These are phyloP conservation scores for Drosophila ercepeae DNA, from an alignment of 1,140 invertebrate species.

Conservation along the genomic window DNA sequence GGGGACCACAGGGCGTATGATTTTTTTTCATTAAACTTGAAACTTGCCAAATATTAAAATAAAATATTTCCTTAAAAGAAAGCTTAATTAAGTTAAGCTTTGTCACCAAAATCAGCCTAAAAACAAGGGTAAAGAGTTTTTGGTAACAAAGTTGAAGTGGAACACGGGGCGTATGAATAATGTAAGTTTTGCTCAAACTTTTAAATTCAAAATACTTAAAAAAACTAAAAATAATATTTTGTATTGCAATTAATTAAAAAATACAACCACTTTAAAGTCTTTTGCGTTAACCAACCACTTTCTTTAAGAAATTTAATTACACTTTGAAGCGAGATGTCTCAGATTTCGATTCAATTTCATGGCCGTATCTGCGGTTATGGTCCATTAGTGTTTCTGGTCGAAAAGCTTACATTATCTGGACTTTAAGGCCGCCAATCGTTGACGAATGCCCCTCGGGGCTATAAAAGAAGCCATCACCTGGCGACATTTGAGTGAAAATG, in stretches of 20 bases:
- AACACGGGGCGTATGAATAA: too few relatives aligned
- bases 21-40: too few relatives aligned
- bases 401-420: constrained; percentile 26
- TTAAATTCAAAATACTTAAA: too few relatives aligned
- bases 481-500: constrained; percentile 24
- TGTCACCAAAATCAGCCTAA: too few relatives aligned
- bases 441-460: constrained; percentile 30
- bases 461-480: constrained; percentile 27
- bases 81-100: too few relatives aligned
- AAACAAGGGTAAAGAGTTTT: too few relatives aligned
- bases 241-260: not conserved
- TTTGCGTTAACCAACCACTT: not conserved
- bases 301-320: constrained; percentile 6
- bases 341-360: not conserved
- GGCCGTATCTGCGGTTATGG: constrained; percentile 5
- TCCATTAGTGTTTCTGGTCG: constrained; percentile 23
- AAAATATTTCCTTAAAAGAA: too few relatives aligned
- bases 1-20: too few relatives aligned
- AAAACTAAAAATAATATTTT: too few relatives aligned
- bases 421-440: constrained; percentile 2
- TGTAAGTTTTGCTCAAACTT: too few relatives aligned
- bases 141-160: too few relatives aligned
- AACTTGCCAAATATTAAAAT: too few relatives aligned
- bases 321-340: not conserved
- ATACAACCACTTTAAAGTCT: not conserved